Base-by-base conservation (phyloP, 1,140 invertebrate genomes). In the Aphaenogaster rudis region DNA sequence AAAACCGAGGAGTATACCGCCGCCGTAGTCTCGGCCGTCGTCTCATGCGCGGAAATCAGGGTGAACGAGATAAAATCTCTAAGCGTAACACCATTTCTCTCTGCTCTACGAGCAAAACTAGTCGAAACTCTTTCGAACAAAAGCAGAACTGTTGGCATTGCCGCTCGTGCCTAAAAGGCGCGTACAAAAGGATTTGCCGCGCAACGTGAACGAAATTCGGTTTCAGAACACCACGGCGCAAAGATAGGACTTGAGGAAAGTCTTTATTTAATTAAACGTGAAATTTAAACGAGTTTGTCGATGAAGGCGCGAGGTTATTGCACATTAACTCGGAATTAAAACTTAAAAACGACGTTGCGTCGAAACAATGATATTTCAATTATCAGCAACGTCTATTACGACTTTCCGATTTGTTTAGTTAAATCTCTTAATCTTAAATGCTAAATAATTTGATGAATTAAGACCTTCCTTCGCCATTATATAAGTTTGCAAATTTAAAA, bases 61-160 rank as follows among this genome's bases (percentile, higher is more conserved):
- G 17, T 74, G 54, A 84, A 84, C 33, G 45, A 84, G 80, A 84
- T 84, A 84, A 84, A 84, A 74, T 84, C 69, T 84, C 42, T 48
- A 61, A 84, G n/a, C 54, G 42, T 61, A 79, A 64, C 77, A 67
- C 21, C 54, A 48, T 61, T 50, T 67, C 57, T 61, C 69, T n/a
- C 21, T 13, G 67, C 80, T 48, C 64, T 15, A 42, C n/a, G 39
- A 39, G 64, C 36, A 54, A 71, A 71, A 67, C 78, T 81, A 8
- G 67, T 61, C 80, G 69, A 50, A 74, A 76, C 69, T 84, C 42
- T 61, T 42, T 4, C 54, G 54, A 50, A 48, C 54, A 76, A 84
- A 74, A 74, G 42, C 67, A 21, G 15, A 67, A 36, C 42, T 80
- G 9, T 36, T 39, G 45, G 48, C 63, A 42, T n/a, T 42, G 15